phyloP scores from a whole-genome alignment of 2,888 invertebrate genomes.

The Eilema caniola region DNA sequence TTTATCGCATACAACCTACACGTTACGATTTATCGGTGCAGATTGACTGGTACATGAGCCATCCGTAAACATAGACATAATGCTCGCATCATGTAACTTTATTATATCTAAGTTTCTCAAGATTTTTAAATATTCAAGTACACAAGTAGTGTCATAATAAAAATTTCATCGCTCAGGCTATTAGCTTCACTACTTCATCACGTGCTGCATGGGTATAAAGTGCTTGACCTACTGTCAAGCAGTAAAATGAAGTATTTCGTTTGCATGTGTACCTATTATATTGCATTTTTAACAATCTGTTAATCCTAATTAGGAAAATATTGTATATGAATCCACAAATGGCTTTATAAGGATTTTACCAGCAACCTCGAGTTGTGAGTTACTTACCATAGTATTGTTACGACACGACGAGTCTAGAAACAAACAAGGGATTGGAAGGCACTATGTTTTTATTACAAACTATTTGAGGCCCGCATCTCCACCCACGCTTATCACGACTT shows the following conservation, averaged over 20 bases:
- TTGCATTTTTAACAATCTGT: conserved; percentile 7
- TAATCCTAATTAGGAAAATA: background rate
- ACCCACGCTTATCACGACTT: too few relatives aligned
- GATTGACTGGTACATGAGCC: too few relatives aligned
- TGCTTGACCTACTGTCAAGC: background rate
- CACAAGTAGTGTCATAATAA: background rate
- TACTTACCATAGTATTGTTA: too few relatives aligned
- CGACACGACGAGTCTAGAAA: too few relatives aligned
- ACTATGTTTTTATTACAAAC: too few relatives aligned
- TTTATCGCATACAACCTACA: too few relatives aligned
- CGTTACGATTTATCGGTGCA: too few relatives aligned
- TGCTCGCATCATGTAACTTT: background rate
- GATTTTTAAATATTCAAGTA: conserved; percentile 3
- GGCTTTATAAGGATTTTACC: background rate
- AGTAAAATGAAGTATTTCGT: conserved; percentile 11
- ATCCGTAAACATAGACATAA: background rate
- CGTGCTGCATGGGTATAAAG: conserved; percentile 13
- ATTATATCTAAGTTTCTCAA: background rate
- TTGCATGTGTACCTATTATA: background rate
- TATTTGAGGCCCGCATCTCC: too few relatives aligned
- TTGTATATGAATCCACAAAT: background rate
- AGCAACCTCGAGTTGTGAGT: background rate
- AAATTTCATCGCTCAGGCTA: conserved; percentile 21
- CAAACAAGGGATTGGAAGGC: too few relatives aligned
- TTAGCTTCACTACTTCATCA: conserved; percentile 20